phyloP scores from a whole-genome alignment of 2,113 vertebrate genomes.

The Eclectus roratus region DNA sequence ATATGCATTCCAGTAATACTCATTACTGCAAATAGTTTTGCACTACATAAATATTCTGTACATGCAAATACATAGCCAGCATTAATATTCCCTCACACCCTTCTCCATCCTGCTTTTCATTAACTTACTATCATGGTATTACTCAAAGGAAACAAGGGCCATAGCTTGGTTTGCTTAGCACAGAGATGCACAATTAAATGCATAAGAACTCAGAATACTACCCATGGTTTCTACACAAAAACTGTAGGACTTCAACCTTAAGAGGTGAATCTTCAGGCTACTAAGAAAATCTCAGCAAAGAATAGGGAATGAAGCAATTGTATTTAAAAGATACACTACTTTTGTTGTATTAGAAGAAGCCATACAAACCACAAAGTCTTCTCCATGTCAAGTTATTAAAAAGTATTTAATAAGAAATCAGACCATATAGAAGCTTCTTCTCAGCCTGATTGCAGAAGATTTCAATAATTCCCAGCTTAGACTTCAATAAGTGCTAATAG shows the following conservation, averaged over 20 bases:
- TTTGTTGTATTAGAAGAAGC: neutral
- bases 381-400: neutral
- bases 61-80: neutral
- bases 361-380: neutral
- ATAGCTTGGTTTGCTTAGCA: slow-evolving; percentile 19
- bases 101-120: slow-evolving; percentile 8
- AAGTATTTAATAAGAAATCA: neutral
- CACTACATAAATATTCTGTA: neutral
- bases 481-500: neutral
- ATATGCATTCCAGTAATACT: neutral
- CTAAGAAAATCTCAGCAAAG: neutral
- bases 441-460: neutral
- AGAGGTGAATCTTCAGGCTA: neutral
- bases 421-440: neutral
- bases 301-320: neutral
- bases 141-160: slow-evolving; percentile 4
- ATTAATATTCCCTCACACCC: neutral
- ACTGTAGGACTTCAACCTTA: neutral
- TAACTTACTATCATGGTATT: slow-evolving; percentile 12
- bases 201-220: neutral
- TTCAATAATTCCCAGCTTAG: neutral
- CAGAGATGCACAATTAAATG: neutral
- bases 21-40: neutral
- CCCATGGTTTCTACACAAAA: neutral
- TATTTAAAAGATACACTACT: neutral